A percentile compares a stretch with the other conserved stretches of the same genome.
These are phyloP conservation scores for Parochlus steinenii DNA, from an alignment of 2,888 invertebrate genomes.

Conservation along the genomic window DNA sequence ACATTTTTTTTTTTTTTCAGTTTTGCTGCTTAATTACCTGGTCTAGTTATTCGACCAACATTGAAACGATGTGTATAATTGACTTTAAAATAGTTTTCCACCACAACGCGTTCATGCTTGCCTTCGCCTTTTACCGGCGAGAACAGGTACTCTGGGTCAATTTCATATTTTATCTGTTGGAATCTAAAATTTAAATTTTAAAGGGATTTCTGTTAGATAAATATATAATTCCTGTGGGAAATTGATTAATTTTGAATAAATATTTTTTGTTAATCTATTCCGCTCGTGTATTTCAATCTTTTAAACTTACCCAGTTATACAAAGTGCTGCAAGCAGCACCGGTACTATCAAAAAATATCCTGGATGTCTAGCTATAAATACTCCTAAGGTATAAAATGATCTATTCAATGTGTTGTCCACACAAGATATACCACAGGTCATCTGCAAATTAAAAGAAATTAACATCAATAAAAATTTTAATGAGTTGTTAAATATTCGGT, in stretches of 20 bases:
- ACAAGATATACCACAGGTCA: slow-evolving; percentile 53
- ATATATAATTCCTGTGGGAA: not conserved
- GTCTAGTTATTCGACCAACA: slow-evolving; percentile 71
- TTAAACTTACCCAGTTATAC: slow-evolving; percentile 52
- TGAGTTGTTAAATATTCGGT: too few relatives aligned
- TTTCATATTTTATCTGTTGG: slow-evolving; percentile 72
- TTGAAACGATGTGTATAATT: slow-evolving; percentile 76
- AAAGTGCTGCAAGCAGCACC: slow-evolving; percentile 59
- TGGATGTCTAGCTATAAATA: slow-evolving; percentile 62
- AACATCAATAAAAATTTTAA: slow-evolving; percentile 6
- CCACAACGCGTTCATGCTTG: slow-evolving; percentile 61
- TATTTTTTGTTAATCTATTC: not conserved
- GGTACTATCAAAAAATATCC: slow-evolving; percentile 82
- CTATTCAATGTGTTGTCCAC: slow-evolving; percentile 66
- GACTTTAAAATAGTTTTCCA: slow-evolving; percentile 71
- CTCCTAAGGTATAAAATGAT: slow-evolving; percentile 66
- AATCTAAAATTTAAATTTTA: slow-evolving; percentile 29
- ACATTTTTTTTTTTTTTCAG: too few relatives aligned
- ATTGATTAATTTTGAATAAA: not conserved
- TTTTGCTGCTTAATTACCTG: slow-evolving; percentile 59
- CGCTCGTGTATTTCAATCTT: not conserved
- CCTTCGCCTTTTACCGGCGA: slow-evolving; percentile 77
- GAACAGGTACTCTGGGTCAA: slow-evolving; percentile 86
- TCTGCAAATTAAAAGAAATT: slow-evolving; percentile 35
- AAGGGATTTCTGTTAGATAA: not conserved